Conservation (phyloP, 2,888 invertebrate species). For the Ochropacha duplaris region DNA sequence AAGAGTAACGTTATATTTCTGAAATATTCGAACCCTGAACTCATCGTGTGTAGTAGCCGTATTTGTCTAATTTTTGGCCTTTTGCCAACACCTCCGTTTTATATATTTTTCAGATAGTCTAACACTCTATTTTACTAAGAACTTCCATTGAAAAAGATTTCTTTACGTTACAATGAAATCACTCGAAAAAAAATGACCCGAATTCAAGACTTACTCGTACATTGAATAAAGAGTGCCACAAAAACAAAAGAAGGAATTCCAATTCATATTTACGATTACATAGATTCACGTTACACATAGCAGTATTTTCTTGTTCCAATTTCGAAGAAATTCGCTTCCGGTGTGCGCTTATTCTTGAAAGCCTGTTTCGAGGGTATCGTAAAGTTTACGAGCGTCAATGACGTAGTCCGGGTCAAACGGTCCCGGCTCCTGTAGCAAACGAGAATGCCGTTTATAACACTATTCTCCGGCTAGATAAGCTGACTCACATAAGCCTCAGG, state of each 20-base stretch:
- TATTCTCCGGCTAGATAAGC: slow-evolving; percentile 39
- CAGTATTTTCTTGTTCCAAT: slow-evolving; percentile 31
- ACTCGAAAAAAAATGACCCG: slow-evolving; percentile 6
- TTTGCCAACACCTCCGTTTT: background rate
- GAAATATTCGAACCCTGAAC: background rate
- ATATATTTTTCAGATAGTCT: background rate
- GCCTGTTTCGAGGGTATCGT: slow-evolving; percentile 44
- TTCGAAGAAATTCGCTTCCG: slow-evolving; percentile 26
- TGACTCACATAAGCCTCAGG: slow-evolving; percentile 26
- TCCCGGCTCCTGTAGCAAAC: slow-evolving; percentile 30
- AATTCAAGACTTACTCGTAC: slow-evolving; percentile 9
- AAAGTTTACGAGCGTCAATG: slow-evolving; percentile 55
- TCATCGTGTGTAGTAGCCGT: slow-evolving; percentile 2
- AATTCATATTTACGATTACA: slow-evolving; percentile 48
- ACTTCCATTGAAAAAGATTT: background rate
- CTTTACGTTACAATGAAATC: background rate
- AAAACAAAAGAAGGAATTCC: slow-evolving; percentile 35
- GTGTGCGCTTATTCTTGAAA: slow-evolving; percentile 40
- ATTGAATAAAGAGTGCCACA: slow-evolving; percentile 31
- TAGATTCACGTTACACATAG: slow-evolving; percentile 42
- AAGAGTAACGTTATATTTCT: background rate
- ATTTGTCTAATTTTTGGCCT: slow-evolving; percentile 5
- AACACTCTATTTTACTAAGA: background rate
- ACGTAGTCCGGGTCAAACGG: slow-evolving; percentile 47
- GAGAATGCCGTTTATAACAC: slow-evolving; percentile 51